Conservation (phyloP, 2,113 vertebrate genomes). For the Plestiodon gilberti region DNA sequence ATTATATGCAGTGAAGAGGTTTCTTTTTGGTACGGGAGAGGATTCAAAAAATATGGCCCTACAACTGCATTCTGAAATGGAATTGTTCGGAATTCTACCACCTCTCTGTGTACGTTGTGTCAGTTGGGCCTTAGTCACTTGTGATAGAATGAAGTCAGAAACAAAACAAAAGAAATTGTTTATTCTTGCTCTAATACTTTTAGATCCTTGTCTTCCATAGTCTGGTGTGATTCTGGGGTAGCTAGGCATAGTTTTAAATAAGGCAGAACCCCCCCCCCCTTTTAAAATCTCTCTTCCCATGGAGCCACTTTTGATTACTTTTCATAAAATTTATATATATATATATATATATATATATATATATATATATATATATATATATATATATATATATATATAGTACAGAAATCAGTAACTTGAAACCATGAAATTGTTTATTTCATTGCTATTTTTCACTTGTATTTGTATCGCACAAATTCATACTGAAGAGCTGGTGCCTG, state of each 20-base stretch:
- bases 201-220: constrained; percentile 37
- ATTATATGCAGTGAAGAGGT: no score
- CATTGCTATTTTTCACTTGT: background rate
- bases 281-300: background rate
- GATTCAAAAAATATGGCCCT: no score
- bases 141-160: constrained; percentile 61
- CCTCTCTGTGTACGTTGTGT: no score
- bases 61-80: no score
- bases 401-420: background rate
- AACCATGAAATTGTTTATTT: background rate
- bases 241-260: constrained; percentile 29
- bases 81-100: no score
- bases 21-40: no score
- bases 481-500: background rate
- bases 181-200: constrained; percentile 40
- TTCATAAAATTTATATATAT: background rate
- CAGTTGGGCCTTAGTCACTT: constrained; percentile 9
- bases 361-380: no score
- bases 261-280: background rate
- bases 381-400: no score
- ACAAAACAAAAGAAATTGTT: constrained; percentile 46
- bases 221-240: constrained; percentile 43
- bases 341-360: no score
- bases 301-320: background rate
- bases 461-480: background rate